phyloP scores from a whole-genome alignment of 2,888 invertebrate genomes.

The Amiota communis region DNA sequence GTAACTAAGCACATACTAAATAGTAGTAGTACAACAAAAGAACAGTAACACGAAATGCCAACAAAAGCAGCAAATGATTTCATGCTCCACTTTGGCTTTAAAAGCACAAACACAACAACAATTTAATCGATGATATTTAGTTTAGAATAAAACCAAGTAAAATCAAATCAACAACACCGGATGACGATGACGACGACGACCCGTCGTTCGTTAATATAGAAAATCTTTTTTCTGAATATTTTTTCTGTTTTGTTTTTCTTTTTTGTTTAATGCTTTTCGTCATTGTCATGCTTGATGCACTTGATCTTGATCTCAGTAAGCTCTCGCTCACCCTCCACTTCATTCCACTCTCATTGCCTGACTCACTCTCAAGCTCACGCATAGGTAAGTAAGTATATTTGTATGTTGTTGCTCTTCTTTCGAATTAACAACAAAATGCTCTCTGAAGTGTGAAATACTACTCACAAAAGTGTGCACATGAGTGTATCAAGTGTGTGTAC shows the following conservation, averaged over 20 bases:
- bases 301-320: constrained; percentile 36
- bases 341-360: constrained; percentile 35
- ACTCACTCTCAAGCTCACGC: constrained; percentile 30
- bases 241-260: background rate
- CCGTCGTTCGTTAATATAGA: background rate
- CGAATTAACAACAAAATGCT: constrained; percentile 29
- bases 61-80: constrained; percentile 13
- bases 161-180: no score
- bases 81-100: constrained; percentile 15
- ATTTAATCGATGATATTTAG: constrained; percentile 18
- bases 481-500: background rate
- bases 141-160: background rate
- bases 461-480: constrained; percentile 26
- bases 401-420: constrained; percentile 12
- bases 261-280: constrained; percentile 37
- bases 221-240: constrained; percentile 3
- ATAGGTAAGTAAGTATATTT: no score
- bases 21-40: background rate
- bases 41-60: background rate
- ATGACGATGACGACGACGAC: no score
- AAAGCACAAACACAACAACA: background rate
- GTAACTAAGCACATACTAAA: background rate
- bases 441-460: constrained; percentile 53
- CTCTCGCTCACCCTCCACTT: constrained; percentile 7
- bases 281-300: constrained; percentile 50